Evolutionary conservation across 2,888 invertebrate species (phyloP).

Genomic region (Onthophagus sagittarius): DNA sequence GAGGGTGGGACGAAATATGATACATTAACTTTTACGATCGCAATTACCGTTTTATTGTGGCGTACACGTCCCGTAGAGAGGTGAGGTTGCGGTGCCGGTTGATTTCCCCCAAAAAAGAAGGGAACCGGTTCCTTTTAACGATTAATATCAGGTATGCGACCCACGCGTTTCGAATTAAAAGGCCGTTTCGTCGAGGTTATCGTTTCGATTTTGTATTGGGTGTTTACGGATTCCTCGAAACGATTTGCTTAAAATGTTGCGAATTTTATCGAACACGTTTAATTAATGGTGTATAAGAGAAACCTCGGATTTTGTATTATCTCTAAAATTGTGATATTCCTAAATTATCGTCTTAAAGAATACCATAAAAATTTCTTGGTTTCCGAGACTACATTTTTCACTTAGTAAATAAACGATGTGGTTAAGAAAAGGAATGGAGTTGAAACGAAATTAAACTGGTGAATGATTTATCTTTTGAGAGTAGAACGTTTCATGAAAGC

Average conservation of each 20-base stretch:
- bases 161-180: background rate
- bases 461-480: too few relatives aligned
- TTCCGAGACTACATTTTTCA: too few relatives aligned
- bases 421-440: too few relatives aligned
- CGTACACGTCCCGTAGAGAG: background rate
- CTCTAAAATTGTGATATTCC: too few relatives aligned
- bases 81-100: background rate
- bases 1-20: conserved; percentile 25
- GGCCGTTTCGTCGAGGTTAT: background rate
- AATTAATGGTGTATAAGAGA: background rate
- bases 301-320: too few relatives aligned
- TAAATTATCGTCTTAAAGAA: too few relatives aligned
- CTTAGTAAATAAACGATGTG: too few relatives aligned
- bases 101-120: background rate
- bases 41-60: conserved; percentile 19
- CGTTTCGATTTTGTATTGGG: background rate
- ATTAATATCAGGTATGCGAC: background rate
- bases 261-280: background rate
- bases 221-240: background rate
- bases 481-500: too few relatives aligned
- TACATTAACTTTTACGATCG: conserved; percentile 28
- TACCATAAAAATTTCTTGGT: too few relatives aligned
- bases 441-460: too few relatives aligned
- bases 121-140: background rate
- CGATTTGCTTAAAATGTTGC: background rate